phyloP scores from a whole-genome alignment of 2,888 invertebrate species.

The Andrena minutula region DNA sequence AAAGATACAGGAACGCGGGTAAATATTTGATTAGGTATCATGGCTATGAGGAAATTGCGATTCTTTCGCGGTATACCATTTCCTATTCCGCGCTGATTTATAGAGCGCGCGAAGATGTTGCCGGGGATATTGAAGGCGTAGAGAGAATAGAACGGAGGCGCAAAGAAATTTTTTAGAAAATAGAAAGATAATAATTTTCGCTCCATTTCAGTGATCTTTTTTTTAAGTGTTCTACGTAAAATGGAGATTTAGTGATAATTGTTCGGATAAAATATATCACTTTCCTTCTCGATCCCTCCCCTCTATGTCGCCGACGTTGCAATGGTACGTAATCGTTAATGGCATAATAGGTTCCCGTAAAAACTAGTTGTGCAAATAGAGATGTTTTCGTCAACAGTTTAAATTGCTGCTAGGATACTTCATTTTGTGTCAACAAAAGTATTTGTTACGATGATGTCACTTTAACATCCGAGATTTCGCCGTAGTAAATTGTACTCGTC shows the following conservation, averaged over 20 bases:
- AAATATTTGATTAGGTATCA: conserved; percentile 51
- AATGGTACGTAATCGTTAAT: conserved; percentile 23
- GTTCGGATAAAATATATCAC: conserved; percentile 23
- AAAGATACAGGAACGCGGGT: conserved; percentile 29
- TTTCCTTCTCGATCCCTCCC: not conserved
- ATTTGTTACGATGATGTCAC: conserved; percentile 3
- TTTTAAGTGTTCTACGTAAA: not conserved
- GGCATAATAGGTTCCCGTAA: conserved; percentile 29
- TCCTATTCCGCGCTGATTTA: conserved; percentile 14
- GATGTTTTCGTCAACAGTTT: conserved; percentile 45
- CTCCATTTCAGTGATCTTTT: not conserved
- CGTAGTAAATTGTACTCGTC: not conserved
- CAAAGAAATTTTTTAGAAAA: too few species aligned
- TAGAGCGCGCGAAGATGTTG: not conserved
- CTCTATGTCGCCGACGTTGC: conserved; percentile 4
- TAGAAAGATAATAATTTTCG: not conserved
- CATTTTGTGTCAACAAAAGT: conserved; percentile 10
- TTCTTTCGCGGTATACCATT: not conserved
- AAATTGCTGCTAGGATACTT: conserved; percentile 31
- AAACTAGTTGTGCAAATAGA: conserved; percentile 39
- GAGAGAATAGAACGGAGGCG: not conserved
- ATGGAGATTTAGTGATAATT: not conserved
- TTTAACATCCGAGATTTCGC: not conserved
- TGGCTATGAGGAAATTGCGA: conserved; percentile 47
- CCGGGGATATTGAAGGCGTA: not conserved